Evolutionary conservation across 2,797 vertebrate species (phyloP).

Genomic region (Cirrhinus mrigala): DNA sequence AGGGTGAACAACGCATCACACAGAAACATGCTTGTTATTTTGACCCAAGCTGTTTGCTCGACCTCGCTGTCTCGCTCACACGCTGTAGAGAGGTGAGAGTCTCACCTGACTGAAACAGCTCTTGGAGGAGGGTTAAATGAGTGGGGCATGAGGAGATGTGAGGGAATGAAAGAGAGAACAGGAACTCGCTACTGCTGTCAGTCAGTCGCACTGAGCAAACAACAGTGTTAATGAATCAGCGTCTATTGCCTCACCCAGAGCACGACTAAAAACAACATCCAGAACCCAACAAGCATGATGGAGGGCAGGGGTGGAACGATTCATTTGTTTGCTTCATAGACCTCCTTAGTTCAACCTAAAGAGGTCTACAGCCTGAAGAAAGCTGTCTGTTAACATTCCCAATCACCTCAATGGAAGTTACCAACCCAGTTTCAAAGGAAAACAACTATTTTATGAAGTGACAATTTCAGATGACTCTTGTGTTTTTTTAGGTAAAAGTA

Average conservation of each 20-base stretch:
- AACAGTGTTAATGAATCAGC: constrained; percentile 20
- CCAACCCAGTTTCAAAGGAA: not conserved
- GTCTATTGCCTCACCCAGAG: constrained; percentile 9
- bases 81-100: constrained; percentile 23
- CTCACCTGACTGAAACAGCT: constrained; percentile 10
- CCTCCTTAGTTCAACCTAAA: not conserved
- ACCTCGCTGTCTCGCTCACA: constrained; percentile 19
- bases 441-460: not conserved
- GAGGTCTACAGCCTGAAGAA: not conserved
- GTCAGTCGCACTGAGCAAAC: constrained; percentile 6
- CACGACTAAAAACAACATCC: constrained; percentile 8
- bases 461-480: too few relatives aligned
- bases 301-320: not conserved
- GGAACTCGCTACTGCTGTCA: constrained; percentile 15
- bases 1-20: constrained; percentile 26
- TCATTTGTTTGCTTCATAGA: not conserved
- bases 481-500: not conserved
- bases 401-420: not conserved
- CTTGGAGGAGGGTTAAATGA: constrained; percentile 30
- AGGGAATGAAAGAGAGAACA: constrained; percentile 6
- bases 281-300: not conserved
- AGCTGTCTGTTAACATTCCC: not conserved
- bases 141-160: constrained; percentile 6
- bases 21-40: constrained; percentile 45
- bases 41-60: constrained; percentile 44